Conservation (phyloP, 2,888 invertebrate species). For the Chromoteleia sp. region DNA sequence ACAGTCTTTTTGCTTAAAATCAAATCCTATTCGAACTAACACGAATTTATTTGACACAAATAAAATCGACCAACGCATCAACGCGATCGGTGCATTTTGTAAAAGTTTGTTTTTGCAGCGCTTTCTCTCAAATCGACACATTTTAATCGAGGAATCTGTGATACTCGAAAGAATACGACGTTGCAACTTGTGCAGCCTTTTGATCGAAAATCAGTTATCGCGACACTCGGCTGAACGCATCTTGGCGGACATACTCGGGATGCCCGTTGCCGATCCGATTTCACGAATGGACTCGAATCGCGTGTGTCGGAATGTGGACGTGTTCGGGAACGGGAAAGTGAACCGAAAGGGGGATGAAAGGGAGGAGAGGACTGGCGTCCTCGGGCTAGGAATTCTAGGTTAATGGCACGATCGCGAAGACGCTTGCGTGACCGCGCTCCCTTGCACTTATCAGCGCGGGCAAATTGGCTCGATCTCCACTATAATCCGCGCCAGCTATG, state of each 20-base stretch:
- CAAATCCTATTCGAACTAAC: too few species aligned
- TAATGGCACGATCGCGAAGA: constrained; percentile 70
- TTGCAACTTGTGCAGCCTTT: too few species aligned
- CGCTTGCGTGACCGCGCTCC: constrained; percentile 68
- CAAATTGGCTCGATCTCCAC: constrained; percentile 61
- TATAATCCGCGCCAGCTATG: constrained; percentile 47
- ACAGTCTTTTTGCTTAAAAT: too few species aligned
- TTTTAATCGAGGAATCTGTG: too few species aligned
- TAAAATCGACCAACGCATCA: too few species aligned
- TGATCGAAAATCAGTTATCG: not conserved
- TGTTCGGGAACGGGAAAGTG: constrained; percentile 56
- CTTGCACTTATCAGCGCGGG: constrained; percentile 63
- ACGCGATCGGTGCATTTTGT: too few species aligned
- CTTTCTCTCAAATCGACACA: too few species aligned
- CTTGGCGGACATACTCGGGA: constrained; percentile 1
- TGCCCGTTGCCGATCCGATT: constrained; percentile 17
- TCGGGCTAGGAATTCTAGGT: constrained; percentile 68
- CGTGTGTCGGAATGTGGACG: constrained; percentile 34
- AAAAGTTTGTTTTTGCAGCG: too few species aligned
- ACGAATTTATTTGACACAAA: too few species aligned
- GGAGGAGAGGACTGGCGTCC: constrained; percentile 49
- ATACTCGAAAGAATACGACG: too few species aligned
- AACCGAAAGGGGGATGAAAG: constrained; percentile 28
- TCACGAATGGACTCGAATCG: constrained; percentile 12
- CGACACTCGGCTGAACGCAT: too few species aligned